Conservation (phyloP, 2,113 vertebrate species). For the Bagarius yarrelli region DNA sequence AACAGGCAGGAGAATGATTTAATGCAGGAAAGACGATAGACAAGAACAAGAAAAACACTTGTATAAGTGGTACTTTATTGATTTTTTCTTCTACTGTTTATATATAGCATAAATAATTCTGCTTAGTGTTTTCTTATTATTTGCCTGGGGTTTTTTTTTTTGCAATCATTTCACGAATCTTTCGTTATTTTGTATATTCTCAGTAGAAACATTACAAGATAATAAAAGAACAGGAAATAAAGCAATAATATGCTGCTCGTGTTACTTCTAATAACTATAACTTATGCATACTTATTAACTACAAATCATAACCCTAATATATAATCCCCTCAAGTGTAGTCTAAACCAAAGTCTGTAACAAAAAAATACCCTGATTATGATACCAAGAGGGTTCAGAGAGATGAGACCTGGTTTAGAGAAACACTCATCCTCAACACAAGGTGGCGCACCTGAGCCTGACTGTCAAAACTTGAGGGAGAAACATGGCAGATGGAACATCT, state of each 20-base stretch:
- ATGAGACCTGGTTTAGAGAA: neutral
- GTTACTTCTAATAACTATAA: neutral
- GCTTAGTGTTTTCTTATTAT: neutral
- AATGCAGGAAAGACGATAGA: neutral
- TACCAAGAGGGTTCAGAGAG: neutral
- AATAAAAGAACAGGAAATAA: neutral
- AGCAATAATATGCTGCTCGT: neutral
- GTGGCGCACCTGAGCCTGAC: constrained; percentile 9
- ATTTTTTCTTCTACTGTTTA: neutral
- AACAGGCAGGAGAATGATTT: neutral
- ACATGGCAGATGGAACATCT: neutral
- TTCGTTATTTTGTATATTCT: neutral
- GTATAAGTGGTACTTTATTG: neutral
- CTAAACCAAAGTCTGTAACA: neutral
- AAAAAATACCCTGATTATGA: neutral
- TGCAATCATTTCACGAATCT: neutral
- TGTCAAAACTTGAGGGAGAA: neutral
- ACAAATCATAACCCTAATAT: neutral
- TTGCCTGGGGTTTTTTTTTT: neutral
- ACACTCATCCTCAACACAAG: neutral
- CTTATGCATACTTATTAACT: neutral
- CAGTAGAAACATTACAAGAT: neutral
- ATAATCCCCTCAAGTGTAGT: neutral
- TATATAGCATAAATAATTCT: neutral
- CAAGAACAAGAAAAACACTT: neutral